A percentile compares a stretch with the other conserved stretches of the same genome.
Conservation (phyloP, 2,113 vertebrate species). For the Nesoenas mayeri region DNA sequence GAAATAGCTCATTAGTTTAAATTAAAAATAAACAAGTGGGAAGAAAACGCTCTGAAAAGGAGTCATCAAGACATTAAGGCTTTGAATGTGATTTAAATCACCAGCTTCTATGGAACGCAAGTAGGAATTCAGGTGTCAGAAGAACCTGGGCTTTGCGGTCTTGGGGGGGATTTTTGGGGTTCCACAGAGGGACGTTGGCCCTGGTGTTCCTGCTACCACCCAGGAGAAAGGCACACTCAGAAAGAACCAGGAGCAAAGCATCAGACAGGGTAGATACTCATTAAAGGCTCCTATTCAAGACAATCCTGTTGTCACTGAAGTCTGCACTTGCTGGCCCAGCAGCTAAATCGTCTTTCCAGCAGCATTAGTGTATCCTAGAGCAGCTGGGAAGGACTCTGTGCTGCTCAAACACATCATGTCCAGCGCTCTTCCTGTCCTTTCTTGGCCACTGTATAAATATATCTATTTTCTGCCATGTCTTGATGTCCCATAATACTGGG, state of each 20-base stretch:
- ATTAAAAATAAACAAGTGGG: slow-evolving; percentile 18
- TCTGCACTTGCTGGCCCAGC: neutral
- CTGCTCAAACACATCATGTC: neutral
- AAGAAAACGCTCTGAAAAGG: neutral
- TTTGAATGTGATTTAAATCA: neutral
- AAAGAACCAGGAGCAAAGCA: neutral
- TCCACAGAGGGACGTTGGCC: neutral
- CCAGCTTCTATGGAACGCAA: neutral
- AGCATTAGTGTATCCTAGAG: neutral
- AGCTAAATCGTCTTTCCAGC: neutral
- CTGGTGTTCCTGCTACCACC: neutral
- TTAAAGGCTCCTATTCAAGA: neutral
- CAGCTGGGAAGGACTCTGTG: neutral
- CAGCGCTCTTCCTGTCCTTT: neutral
- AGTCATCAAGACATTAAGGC: neutral
- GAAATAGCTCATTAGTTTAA: slow-evolving; percentile 44
- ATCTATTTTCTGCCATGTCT: neutral
- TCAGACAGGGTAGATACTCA: rapidly evolving
- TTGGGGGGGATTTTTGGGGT: neutral
- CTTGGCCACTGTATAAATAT: neutral
- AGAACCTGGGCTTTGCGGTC: neutral
- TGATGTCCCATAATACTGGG: neutral
- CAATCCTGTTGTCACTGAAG: neutral
- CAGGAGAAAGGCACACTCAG: neutral
- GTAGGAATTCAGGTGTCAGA: neutral